phyloP scores from a whole-genome alignment of 2,888 invertebrate species.

The Synanthedon andrenaeformis region DNA sequence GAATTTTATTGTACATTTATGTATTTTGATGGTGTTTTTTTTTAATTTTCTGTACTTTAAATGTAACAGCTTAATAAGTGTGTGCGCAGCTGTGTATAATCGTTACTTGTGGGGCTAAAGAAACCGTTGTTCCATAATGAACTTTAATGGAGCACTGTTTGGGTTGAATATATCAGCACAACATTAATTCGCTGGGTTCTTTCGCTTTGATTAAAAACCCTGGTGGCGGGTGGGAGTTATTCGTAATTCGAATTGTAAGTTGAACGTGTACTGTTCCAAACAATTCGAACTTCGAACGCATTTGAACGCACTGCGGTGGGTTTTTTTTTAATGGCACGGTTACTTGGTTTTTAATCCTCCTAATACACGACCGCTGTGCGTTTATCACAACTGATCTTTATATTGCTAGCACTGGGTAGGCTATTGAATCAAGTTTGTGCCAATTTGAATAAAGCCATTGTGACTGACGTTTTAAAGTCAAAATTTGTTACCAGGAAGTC shows the following conservation, averaged over 20 bases:
- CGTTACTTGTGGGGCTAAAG: constrained; percentile 58
- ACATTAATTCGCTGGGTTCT: constrained; percentile 40
- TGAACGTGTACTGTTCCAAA: constrained; percentile 1
- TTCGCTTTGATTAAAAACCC: constrained; percentile 40
- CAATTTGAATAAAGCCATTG: too few relatives aligned
- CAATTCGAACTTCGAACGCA: constrained; percentile 25
- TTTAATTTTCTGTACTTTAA: constrained; percentile 13
- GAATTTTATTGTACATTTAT: neutral
- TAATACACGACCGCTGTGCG: neutral
- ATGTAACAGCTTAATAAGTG: constrained; percentile 61
- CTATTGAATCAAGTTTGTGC: neutral
- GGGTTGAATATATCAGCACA: constrained; percentile 29
- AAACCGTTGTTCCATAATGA: neutral
- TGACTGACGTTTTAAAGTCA: too few relatives aligned
- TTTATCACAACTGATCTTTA: neutral
- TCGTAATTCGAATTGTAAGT: constrained; percentile 18
- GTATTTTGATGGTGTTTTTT: constrained; percentile 1
- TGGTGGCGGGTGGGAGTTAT: constrained; percentile 52
- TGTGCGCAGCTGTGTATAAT: constrained; percentile 63
- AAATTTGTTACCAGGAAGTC: too few relatives aligned
- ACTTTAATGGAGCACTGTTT: constrained; percentile 17
- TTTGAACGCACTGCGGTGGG: constrained; percentile 34
- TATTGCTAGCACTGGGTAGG: neutral
- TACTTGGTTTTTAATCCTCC: neutral
- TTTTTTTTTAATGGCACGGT: neutral